Evolutionary conservation across 2,797 vertebrate genomes (phyloP), one percentile per base, ranked within the genome.

Genomic region (Helicolenus hilgendorfi): DNA sequence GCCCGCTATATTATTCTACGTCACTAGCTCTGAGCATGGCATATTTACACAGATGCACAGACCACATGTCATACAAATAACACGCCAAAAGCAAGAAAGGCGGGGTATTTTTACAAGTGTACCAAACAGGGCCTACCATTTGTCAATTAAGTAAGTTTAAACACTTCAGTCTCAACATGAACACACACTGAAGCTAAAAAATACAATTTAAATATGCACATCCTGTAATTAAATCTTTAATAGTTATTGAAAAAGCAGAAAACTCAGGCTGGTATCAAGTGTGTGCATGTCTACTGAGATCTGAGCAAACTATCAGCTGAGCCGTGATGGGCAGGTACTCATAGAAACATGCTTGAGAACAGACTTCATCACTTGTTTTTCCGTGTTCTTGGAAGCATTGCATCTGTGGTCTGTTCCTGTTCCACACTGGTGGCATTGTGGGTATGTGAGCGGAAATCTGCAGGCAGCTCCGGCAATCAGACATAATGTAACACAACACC

Each of bases 271-370:
- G 72, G 27, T 70, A 45, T 18, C 15, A 45, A 60, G 27, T 45
- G 4, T 13, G n/a, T 69, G 45, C 33, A 53, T 68, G 36, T 27
- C 24, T 69, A 27, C 77, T 0, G 15, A 49, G 56, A 76, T 79
- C n/a, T 79, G 71, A 65, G 59, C 7, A 36, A 74, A 74, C 70
- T 6, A 26, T 64, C 14, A 24, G 56, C 72, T 67, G 68, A 82
- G 67, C 7, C 13, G 6, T 83, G 83, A 89, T 76, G 74, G 77
- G 68, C 79, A 88, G 83, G 20, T 72, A 3, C 36, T 82, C 18
- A 14, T 58, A 62, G 67, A 20, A 49, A 58, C 77, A 76, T 82
- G 56, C 56, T 7, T 20, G 60, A 80, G 79, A 86, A 84, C 68
- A 88, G 53, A 79, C 62, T 7, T 85, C 55, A 18, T 59, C 56